Conservation (phyloP, 2,113 vertebrate genomes). For the Trematomus loennbergii region DNA sequence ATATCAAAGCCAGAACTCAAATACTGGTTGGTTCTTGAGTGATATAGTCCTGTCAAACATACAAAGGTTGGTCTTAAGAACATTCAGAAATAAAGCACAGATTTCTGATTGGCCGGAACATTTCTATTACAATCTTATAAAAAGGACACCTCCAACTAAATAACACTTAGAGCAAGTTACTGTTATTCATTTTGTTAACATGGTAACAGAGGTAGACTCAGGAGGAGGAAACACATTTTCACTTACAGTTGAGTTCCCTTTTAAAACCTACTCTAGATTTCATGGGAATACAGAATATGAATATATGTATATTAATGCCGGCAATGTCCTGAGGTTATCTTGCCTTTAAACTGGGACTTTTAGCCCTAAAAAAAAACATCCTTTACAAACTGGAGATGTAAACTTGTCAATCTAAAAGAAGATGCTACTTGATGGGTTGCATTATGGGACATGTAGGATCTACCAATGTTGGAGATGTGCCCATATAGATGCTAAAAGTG, state of each 20-base stretch:
- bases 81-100: neutral
- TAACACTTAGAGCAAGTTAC: neutral
- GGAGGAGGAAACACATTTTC: neutral
- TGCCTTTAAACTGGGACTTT: neutral
- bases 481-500: neutral
- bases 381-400: neutral
- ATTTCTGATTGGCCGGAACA: neutral
- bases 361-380: too few relatives aligned
- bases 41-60: neutral
- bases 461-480: neutral
- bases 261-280: neutral
- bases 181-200: neutral
- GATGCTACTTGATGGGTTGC: neutral
- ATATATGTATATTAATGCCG: neutral
- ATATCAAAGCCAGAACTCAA: neutral
- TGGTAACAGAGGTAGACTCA: neutral
- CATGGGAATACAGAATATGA: too few relatives aligned
- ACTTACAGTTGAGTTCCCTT: neutral
- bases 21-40: neutral
- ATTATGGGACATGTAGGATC: neutral
- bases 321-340: neutral
- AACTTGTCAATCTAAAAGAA: neutral
- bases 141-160: neutral
- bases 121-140: neutral
- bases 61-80: neutral